A percentile compares a stretch with the other conserved stretches of the same genome.
These are phyloP conservation scores for Habroteleia sp. DNA, from an alignment of 2,888 invertebrate genomes.

Conservation along the genomic window DNA sequence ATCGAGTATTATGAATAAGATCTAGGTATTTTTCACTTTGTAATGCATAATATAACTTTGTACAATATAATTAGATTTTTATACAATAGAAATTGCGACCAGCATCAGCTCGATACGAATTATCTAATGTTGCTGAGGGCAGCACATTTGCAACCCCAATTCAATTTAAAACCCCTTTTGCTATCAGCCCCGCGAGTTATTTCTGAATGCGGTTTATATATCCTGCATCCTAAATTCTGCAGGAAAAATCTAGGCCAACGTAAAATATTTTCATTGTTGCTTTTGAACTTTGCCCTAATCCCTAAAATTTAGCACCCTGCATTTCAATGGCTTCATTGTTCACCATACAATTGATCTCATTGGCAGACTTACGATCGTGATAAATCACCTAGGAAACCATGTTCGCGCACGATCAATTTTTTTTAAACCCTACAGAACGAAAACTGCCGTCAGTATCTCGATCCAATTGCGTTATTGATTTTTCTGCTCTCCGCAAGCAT, in stretches of 20 bases:
- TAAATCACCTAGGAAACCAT: no score
- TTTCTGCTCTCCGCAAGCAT: constrained; percentile 5
- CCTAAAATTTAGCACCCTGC: constrained; percentile 1
- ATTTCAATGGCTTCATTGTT: constrained; percentile 8
- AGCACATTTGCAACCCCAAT: constrained; percentile 16
- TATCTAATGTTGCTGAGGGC: constrained; percentile 1
- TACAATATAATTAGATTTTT: no score
- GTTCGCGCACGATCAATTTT: no score
- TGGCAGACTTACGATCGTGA: background rate
- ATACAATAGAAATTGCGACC: background rate
- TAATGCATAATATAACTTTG: no score
- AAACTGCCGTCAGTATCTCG: constrained; percentile 18
- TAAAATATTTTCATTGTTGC: constrained; percentile 3
- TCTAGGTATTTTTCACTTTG: no score
- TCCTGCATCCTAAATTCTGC: no score
- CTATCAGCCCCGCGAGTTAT: no score
- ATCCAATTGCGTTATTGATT: constrained; percentile 36
- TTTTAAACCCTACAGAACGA: constrained; percentile 3
- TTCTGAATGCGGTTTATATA: no score
- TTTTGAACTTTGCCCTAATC: background rate
- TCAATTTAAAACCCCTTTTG: constrained; percentile 4
- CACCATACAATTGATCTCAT: constrained; percentile 2
- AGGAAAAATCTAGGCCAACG: no score
- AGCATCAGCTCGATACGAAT: constrained; percentile 6
- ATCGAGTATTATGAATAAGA: no score